Conservation (phyloP, 2,888 invertebrate species). For the Sisyra terminalis region DNA sequence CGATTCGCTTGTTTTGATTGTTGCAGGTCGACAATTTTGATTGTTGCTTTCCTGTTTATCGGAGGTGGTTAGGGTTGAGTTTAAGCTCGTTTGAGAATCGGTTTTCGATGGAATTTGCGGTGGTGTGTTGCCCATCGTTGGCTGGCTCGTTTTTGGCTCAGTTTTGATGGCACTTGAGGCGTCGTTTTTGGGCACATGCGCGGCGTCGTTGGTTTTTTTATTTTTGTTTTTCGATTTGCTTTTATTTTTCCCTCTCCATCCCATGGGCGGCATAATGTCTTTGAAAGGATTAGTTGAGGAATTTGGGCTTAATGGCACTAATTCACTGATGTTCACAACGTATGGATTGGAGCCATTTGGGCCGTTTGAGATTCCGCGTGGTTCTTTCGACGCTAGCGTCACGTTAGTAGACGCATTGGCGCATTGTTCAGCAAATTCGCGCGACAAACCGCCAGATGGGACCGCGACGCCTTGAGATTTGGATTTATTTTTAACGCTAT, state of each 20-base stretch:
- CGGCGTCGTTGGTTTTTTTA: neutral
- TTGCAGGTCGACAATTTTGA: no score
- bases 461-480: no score
- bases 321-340: constrained; percentile 3
- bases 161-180: neutral
- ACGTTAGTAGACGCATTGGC: neutral
- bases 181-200: neutral
- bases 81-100: neutral
- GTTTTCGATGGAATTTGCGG: neutral
- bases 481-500: no score
- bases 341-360: neutral
- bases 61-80: no score
- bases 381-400: neutral
- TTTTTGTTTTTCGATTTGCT: constrained; percentile 2
- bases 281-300: neutral
- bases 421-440: no score
- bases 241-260: constrained; percentile 4
- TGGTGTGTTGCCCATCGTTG: constrained; percentile 1
- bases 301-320: neutral
- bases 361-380: neutral
- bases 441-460: no score
- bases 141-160: neutral
- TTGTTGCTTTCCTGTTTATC: no score
- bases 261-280: constrained; percentile 5
- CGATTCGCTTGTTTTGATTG: neutral